Percentiles rank a stretch among this genome's conserved stretches.
These are phyloP conservation scores for Gymnodraco acuticeps DNA, from an alignment of 2,797 vertebrate species.

Conservation along the genomic window DNA sequence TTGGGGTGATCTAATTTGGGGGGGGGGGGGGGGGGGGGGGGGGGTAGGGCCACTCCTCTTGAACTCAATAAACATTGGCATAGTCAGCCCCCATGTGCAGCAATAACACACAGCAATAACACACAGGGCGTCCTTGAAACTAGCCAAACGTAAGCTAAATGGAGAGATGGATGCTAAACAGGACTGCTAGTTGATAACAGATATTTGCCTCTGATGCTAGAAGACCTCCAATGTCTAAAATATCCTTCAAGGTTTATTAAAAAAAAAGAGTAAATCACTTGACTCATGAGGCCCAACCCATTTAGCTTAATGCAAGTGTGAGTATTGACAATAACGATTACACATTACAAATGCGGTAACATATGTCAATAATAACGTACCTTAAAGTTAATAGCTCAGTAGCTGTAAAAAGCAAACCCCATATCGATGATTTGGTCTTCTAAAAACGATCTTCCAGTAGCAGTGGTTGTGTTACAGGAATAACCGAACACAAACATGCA, in stretches of 20 bases:
- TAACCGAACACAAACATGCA: conserved; percentile 20
- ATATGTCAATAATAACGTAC: conserved; percentile 39
- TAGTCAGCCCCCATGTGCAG: conserved; percentile 60
- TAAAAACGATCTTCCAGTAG: conserved; percentile 32
- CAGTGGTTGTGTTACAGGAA: conserved; percentile 35
- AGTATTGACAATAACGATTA: not conserved
- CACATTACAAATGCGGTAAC: not conserved
- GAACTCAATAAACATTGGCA: conserved; percentile 63
- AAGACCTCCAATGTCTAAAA: conserved; percentile 3
- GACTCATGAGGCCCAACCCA: conserved; percentile 23
- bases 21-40: conserved; percentile 26
- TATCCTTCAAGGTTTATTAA: not conserved
- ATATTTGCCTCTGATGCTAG: not conserved
- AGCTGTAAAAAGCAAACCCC: conserved; percentile 55
- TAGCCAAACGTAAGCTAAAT: not conserved
- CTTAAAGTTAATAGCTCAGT: conserved; percentile 57
- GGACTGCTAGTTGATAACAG: not conserved
- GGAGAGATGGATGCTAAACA: not conserved
- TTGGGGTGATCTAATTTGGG: conserved; percentile 71
- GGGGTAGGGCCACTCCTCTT: conserved; percentile 65
- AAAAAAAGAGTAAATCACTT: conserved; percentile 10
- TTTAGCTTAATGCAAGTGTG: not conserved
- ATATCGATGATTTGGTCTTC: conserved; percentile 45
- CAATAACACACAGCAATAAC: conserved; percentile 46
- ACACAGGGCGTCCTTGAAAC: conserved; percentile 41